Base-by-base conservation (phyloP, 2,888 invertebrate genomes). In the Sinotaia quadrata region DNA sequence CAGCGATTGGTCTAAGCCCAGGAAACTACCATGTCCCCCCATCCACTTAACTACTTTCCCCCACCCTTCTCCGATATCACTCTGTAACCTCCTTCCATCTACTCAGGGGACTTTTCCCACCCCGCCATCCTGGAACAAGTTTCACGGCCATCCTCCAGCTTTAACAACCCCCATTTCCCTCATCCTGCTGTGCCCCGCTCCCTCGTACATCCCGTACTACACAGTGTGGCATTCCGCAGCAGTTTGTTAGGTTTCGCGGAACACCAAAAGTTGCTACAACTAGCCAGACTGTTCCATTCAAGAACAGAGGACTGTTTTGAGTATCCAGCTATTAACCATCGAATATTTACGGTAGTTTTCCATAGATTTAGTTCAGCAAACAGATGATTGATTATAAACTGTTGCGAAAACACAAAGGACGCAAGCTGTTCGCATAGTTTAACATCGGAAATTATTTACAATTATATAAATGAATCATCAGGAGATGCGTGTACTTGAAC, bases 1-100 rank as follows among this genome's bases (percentile, higher is more conserved):
- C 65, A 54, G 34, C 65, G 56, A 65, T 65, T 65, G 65, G 65
- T 65, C 65, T 47, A 65, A 65, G 36, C 65, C 54, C 10, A 4
- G 8, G n/a, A n/a, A n/a, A n/a, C n/a, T n/a, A n/a, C n/a, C n/a
- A 44, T 56, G 7, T n/a, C 47, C 2, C 54, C 65, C 65, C 56
- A 33, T 34, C 63, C 56, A 31, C 41, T 34, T 31, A 21, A 41
- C 54, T 36, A 29, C 10, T 27, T n/a, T 31, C 63, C 24, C 27
- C 41, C 37, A 21, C 51, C 12, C 15, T 18, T 41, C 37, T 37
- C 37, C 27, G 29, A 31, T 24, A 47, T 47, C 47, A 7, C 21
- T 47, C n/a, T 47, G 47, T 47, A 47, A n/a, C 31, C 51, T 15
- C 21, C 51, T 31, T 5, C 54, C 15, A 27, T 15, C 47, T 21